Evolutionary conservation across 2,888 invertebrate genomes (phyloP), one percentile per base, ranked within the genome.

Genomic region (Habroteleia sp.): DNA sequence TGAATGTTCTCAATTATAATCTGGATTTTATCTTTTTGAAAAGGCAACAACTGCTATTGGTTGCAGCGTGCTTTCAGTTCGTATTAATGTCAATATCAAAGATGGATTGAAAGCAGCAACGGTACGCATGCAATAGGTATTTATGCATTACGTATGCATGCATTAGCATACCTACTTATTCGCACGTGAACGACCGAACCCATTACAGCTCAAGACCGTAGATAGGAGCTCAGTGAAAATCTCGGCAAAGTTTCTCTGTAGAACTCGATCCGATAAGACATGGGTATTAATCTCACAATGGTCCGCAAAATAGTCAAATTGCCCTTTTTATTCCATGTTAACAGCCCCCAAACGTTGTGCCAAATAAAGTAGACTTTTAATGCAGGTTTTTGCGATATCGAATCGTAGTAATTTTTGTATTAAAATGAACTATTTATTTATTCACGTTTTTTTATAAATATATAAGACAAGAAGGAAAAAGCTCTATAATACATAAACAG

Each of bases 111-210:
- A 60, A 62, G 71, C 50, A 35, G 54, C 50, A 56, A 39, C 39
- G 52, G 60, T 71, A 75, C 69, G 76, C 72, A 63, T 72, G 62
- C 63, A 68, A 68, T 60, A 69, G 65, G 74, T 75, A 75, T 71
- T 68, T 68, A 71, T 75, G 52, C 65, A 71, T 65, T 56, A 66
- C 56, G 75, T 72, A 76, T 76, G 62, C 65, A 71, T 75, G 74
- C 65, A 75, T 75, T 75, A 75, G 74, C 74, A 75, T 75, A 75
- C 37, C 75, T 66, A 72, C 71, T 76, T 76, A 72, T 66, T 76
- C 62, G 66, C 75, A 72, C 66, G 75, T 75, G 75, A 75, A 75
- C 75, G 54, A 75, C 62, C 39, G 54, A 66, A 62, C 46, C 66
- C 54, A 75, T 75, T 75, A 71, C 71, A 66, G 35, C 62, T 54